Conservation (phyloP, 2,888 invertebrate species). For the Microchrysa polita region DNA sequence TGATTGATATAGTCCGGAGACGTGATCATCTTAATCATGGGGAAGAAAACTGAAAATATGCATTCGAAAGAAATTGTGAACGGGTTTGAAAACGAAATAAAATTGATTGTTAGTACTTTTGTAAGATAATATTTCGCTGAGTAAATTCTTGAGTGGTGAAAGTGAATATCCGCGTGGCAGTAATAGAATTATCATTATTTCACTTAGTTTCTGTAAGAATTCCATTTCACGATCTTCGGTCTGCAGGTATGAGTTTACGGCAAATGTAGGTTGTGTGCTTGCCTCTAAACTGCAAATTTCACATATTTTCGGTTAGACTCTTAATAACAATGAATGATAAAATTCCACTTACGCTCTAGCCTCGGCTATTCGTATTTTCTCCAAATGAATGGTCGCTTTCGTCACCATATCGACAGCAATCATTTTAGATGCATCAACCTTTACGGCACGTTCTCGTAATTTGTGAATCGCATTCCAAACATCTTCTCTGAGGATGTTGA, state of each 20-base stretch:
- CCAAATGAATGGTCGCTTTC: slow-evolving; percentile 85
- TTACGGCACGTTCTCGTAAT: slow-evolving; percentile 76
- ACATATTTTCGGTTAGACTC: too few relatives aligned
- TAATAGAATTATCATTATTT: slow-evolving; percentile 81
- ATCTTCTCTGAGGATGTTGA: slow-evolving; percentile 78
- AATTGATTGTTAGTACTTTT: slow-evolving; percentile 71
- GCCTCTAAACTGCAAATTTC: slow-evolving; percentile 67
- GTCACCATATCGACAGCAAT: slow-evolving; percentile 84
- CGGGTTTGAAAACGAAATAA: slow-evolving; percentile 21
- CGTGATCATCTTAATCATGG: slow-evolving; percentile 83
- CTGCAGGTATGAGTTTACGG: slow-evolving; percentile 78
- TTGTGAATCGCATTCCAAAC: slow-evolving; percentile 83
- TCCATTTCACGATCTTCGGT: slow-evolving; percentile 80
- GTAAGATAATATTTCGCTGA: slow-evolving; percentile 85
- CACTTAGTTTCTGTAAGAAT: slow-evolving; percentile 83
- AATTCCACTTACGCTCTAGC: slow-evolving; percentile 74
- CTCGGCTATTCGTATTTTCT: slow-evolving; percentile 81
- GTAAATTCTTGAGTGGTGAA: slow-evolving; percentile 79
- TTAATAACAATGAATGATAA: not conserved
- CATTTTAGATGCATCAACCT: slow-evolving; percentile 83
- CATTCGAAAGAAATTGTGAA: too few relatives aligned
- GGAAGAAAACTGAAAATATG: slow-evolving; percentile 69
- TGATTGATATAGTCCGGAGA: slow-evolving; percentile 93
- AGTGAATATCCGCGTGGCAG: slow-evolving; percentile 84
- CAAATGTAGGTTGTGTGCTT: slow-evolving; percentile 74